Conservation (phyloP, 2,888 invertebrate species). For the Seira sanloemensis region DNA sequence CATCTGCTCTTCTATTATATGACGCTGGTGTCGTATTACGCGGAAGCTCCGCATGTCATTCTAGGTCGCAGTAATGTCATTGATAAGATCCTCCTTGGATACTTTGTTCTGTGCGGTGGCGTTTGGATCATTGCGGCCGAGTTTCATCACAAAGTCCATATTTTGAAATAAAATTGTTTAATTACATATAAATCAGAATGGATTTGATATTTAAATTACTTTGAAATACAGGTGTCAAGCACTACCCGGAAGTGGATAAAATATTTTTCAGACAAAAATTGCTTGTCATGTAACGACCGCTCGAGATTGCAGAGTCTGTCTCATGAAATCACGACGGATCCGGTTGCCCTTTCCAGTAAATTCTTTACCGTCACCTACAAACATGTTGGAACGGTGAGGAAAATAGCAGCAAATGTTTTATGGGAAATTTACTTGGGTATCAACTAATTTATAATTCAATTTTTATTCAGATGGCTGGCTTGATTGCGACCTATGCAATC, state of each 20-base stretch:
- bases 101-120: not conserved
- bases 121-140: constrained; percentile 31
- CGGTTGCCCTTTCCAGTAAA: constrained; percentile 11
- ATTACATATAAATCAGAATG: too few relatives aligned
- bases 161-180: too few relatives aligned
- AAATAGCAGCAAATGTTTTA: not conserved
- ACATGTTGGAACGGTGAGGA: constrained; percentile 1
- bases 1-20: constrained; percentile 2
- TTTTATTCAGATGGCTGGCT: constrained; percentile 23
- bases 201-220: too few relatives aligned
- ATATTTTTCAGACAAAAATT: not conserved
- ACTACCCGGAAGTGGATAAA: not conserved
- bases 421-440: not conserved
- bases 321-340: not conserved
- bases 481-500: constrained; percentile 21
- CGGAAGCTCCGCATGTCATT: constrained; percentile 25
- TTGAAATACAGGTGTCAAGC: not conserved
- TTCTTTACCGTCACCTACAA: constrained; percentile 14
- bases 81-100: not conserved
- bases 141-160: too few relatives aligned
- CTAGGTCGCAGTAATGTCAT: constrained; percentile 13
- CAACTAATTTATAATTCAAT: not conserved
- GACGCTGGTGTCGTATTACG: not conserved
- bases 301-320: not conserved
- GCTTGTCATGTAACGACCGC: not conserved